Evolutionary conservation across 2,888 invertebrate genomes (phyloP), one percentile per base, ranked within the genome.

Genomic region (Hipparchia sbordonii): DNA sequence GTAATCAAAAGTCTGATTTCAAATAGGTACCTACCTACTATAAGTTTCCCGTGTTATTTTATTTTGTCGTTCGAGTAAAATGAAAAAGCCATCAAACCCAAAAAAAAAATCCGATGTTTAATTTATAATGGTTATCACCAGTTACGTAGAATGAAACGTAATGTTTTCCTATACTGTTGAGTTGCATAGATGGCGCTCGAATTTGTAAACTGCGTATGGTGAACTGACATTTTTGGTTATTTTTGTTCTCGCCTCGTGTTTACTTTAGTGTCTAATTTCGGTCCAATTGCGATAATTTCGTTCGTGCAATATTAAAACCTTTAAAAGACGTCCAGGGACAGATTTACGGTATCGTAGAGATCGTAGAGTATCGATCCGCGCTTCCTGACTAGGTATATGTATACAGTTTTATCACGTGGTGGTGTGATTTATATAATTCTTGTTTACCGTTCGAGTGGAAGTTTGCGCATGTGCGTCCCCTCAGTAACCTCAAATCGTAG

Each of bases 351-450:
- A 82, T 81, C 80, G 82, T 82, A 86, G 79, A 86, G 84, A 82
- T 81, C 80, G 82, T 82, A 86, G 79, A 86, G 84, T 93, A 93
- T 93, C 90, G 93, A 93, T 93, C 92, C 87, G 83, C 84, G 83
- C 84, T 88, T 87, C 87, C 86, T 85, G 88, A 88, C 85, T 89
- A 87, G 88, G 85, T 93, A 92, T 93, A 93, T 92, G 91, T 92
- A 92, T 91, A 93, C 92, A 93, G 90, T 90, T 89, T 87, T 91
- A 93, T 94, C 94, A 94, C 94, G 94, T 94, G 94, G 94, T 94
- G 91, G 93, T 94, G 94, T 93, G 82, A 93, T 94, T 94, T 94
- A 94, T 93, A 94, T 94, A 94, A 94, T 94, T 94, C 90, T 94
- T 94, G 94, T 94, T 94, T 94, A 94, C 94, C 88, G 93, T 92